phyloP scores from a whole-genome alignment of 1,140 invertebrate genomes.

The Charaxes varanes region DNA sequence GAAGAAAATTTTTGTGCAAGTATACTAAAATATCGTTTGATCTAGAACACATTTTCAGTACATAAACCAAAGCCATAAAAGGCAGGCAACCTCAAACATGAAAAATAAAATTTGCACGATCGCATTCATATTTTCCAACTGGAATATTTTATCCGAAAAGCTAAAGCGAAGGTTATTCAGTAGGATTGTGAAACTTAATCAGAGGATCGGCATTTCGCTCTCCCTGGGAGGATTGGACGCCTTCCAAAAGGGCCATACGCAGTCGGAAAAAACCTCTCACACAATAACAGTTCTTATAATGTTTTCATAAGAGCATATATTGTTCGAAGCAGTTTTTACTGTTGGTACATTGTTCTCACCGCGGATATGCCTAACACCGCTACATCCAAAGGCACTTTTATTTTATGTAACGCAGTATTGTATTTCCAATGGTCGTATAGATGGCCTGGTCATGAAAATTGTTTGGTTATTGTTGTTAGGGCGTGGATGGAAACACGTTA shows the following conservation, averaged over 20 bases:
- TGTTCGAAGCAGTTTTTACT: not conserved
- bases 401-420: conserved; percentile 21
- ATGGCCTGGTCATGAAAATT: conserved; percentile 13
- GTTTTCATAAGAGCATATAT: conserved; percentile 4
- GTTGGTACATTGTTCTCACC: conserved; percentile 7
- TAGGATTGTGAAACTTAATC: conserved; percentile 21
- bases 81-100: not conserved
- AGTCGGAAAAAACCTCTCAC: not conserved
- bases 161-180: conserved; percentile 19
- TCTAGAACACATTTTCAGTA: no score
- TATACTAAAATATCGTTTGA: no score
- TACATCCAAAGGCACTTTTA: conserved; percentile 13
- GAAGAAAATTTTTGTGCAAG: no score
- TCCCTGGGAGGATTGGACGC: conserved; percentile 13
- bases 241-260: conserved; percentile 9
- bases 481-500: conserved; percentile 1
- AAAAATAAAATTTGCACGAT: conserved; percentile 3
- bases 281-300: conserved; percentile 5
- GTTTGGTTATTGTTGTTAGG: conserved; percentile 9
- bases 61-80: not conserved
- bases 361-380: conserved; percentile 12
- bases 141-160: conserved; percentile 20
- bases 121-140: conserved; percentile 8
- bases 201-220: conserved; percentile 14
- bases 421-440: conserved; percentile 11